A percentile compares a stretch with the other conserved stretches of the same genome.
Evolutionary conservation across 2,113 vertebrate species (phyloP).

Genomic region (Varanus salvator): DNA sequence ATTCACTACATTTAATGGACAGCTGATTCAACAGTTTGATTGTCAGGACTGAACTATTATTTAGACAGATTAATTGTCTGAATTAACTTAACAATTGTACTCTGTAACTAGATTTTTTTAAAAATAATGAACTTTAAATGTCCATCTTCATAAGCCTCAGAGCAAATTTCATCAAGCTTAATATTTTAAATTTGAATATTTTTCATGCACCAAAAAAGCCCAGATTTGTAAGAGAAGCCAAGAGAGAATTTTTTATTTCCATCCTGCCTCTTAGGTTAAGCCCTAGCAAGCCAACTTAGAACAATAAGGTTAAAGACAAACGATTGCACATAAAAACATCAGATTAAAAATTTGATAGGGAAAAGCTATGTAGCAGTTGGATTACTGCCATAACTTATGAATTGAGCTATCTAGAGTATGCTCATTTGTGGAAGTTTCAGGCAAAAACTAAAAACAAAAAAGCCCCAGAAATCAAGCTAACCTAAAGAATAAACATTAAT

Average conservation of each 20-base stretch:
- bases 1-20: background rate
- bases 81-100: background rate
- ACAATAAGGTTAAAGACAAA: background rate
- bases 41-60: background rate
- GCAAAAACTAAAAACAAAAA: background rate
- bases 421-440: background rate
- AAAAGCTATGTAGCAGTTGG: background rate
- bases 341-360: background rate
- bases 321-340: background rate
- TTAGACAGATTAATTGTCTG: background rate
- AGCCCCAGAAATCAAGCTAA: background rate
- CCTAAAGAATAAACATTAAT: background rate
- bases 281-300: background rate
- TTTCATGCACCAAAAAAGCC: background rate
- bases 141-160: background rate
- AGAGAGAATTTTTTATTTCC: background rate
- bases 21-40: background rate
- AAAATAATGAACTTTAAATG: background rate
- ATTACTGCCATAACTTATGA: no score
- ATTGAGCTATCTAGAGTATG: background rate
- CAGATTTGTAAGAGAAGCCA: background rate
- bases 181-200: background rate
- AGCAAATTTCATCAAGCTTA: background rate
- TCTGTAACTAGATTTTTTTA: background rate
- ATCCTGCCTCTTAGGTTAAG: background rate